phyloP scores from a whole-genome alignment of 1,140 invertebrate genomes.

The Hydropsyche tenuis region DNA sequence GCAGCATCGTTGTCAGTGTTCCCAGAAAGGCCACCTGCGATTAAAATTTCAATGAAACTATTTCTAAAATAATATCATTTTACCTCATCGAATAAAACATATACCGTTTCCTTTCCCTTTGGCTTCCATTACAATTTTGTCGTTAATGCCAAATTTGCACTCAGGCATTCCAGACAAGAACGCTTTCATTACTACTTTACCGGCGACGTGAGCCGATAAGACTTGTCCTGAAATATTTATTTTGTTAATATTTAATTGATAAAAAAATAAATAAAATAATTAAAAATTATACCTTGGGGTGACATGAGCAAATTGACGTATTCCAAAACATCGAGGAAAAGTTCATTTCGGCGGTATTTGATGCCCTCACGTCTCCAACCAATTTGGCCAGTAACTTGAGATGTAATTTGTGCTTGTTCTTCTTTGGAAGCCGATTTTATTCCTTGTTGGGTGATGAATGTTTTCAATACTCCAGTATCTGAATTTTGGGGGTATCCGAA shows the following conservation, averaged over 20 bases:
- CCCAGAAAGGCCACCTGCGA: slow-evolving; percentile 66
- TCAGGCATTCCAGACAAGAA: slow-evolving; percentile 99
- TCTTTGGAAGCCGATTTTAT: slow-evolving; percentile 99
- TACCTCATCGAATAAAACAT: not conserved
- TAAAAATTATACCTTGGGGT: slow-evolving; percentile 80
- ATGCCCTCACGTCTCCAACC: slow-evolving; percentile 99
- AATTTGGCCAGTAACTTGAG: slow-evolving; percentile 98
- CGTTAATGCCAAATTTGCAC: slow-evolving; percentile 99
- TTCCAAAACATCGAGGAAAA: slow-evolving; percentile 99
- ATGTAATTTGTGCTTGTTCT: slow-evolving; percentile 99
- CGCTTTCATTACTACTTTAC: slow-evolving; percentile 99
- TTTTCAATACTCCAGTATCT: slow-evolving; percentile 98
- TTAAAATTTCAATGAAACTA: slow-evolving; percentile 30
- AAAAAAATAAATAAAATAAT: slow-evolving; percentile 9
- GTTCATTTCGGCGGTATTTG: slow-evolving; percentile 97
- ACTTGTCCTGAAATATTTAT: slow-evolving; percentile 83
- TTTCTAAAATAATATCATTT: slow-evolving; percentile 25
- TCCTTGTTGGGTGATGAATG: slow-evolving; percentile 99
- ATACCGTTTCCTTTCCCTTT: slow-evolving; percentile 79
- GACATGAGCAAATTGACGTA: slow-evolving; percentile 99
- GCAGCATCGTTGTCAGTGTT: slow-evolving; percentile 84
- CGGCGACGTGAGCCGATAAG: slow-evolving; percentile 97
- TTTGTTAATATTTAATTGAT: not conserved
- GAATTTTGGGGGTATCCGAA: slow-evolving; percentile 99
- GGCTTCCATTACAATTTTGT: slow-evolving; percentile 98